Percentiles rank a stretch among this genome's conserved stretches.
Evolutionary conservation across 1,140 invertebrate species (phyloP).

Genomic region (Anastrepha obliqua): DNA sequence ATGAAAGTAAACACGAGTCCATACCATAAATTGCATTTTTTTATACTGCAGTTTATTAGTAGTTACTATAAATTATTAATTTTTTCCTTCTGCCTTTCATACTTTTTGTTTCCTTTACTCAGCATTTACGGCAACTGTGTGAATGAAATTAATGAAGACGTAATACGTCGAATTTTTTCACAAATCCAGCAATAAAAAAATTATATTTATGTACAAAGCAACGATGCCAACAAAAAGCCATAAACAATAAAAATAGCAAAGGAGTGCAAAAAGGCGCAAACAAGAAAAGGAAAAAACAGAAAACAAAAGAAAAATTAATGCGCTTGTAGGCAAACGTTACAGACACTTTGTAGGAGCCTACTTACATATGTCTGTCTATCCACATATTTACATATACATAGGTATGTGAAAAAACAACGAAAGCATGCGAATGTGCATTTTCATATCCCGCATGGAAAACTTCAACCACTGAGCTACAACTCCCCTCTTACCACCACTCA

Average conservation of each 20-base stretch:
- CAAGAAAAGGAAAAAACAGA: neutral
- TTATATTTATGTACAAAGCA: too few species aligned
- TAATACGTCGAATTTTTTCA: neutral
- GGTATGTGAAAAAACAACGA: too few species aligned
- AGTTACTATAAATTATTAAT: too few species aligned
- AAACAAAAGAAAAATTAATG: neutral
- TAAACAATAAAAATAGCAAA: neutral
- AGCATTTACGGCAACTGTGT: neutral
- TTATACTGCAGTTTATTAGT: too few species aligned
- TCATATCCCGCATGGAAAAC: too few species aligned
- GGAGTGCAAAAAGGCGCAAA: neutral
- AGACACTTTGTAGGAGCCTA: neutral
- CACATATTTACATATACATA: neutral
- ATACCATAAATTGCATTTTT: too few species aligned
- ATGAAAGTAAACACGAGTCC: too few species aligned
- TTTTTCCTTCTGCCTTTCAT: too few species aligned
- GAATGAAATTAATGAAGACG: conserved; percentile 10
- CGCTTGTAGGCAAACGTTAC: neutral
- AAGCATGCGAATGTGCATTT: too few species aligned
- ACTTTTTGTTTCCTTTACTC: too few species aligned
- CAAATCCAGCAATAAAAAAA: neutral
- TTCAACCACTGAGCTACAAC: too few species aligned
- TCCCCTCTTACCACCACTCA: too few species aligned
- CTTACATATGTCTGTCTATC: neutral
- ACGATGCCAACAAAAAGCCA: neutral